phyloP scores from a whole-genome alignment of 2,113 vertebrate species.

The Clarias batrachus region DNA sequence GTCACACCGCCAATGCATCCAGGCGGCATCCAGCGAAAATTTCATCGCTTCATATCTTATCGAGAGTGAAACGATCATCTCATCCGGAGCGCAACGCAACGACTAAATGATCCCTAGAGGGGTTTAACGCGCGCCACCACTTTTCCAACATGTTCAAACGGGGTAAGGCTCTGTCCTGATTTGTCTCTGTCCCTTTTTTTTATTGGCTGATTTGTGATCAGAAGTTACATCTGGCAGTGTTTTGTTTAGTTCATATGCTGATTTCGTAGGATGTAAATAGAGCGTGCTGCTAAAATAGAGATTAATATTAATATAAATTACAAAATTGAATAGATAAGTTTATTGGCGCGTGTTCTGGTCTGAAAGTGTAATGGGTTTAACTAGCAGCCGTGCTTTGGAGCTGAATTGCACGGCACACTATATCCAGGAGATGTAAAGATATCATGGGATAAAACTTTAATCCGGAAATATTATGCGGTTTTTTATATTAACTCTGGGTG shows the following conservation, averaged over 20 bases:
- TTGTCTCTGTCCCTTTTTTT: not conserved
- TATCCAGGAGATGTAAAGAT: not conserved
- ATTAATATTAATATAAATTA: not conserved
- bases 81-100: constrained; percentile 66
- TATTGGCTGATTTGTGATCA: constrained; percentile 4
- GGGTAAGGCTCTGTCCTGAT: constrained; percentile 62
- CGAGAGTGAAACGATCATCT: constrained; percentile 12
- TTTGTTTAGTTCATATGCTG: not conserved
- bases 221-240: constrained; percentile 2
- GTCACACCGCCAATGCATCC: constrained; percentile 16
- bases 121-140: constrained; percentile 58
- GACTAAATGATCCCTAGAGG: constrained; percentile 69
- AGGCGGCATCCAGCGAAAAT: constrained; percentile 21
- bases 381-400: not conserved
- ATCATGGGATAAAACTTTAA: not conserved
- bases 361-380: constrained; percentile 29
- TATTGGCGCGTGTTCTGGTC: not conserved
- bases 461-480: constrained; percentile 4
- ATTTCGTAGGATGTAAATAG: not conserved
- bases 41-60: not conserved
- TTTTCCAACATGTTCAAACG: constrained; percentile 72
- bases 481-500: constrained; percentile 66
- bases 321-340: not conserved
- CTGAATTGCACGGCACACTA: too few relatives aligned
- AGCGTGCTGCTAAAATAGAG: not conserved